Evolutionary conservation across 2,113 vertebrate species (phyloP), one percentile per base, ranked within the genome.

Genomic region (Apteryx mantelli): DNA sequence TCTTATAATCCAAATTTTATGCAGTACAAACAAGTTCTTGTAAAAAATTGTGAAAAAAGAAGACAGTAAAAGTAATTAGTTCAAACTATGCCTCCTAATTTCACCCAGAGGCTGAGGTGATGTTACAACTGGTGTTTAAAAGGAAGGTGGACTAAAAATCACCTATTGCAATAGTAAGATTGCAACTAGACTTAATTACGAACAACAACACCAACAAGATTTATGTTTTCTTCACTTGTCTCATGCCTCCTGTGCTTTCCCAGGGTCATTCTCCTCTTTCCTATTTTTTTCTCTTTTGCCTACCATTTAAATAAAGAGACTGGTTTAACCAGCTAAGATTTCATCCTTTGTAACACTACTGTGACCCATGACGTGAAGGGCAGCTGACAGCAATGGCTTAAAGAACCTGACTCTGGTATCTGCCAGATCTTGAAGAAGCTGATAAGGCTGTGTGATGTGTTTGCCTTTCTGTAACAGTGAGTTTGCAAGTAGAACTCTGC

Each of bases 391-490:
- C 63, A 48, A 20, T 80, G 82, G 34, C 78, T 77, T 86, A 66
- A 85, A 77, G 63, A 88, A 70, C 85, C 64, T 48, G 42, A 48
- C 44, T 91, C 53, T 86, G 85, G 71, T 71, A 77, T 80, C 79
- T 90, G 64, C 85, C 64, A 77, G 44, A 79, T 58, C 82, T 91
- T 94, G 91, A 80, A 93, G 68, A 55, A 34, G 9, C 71, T 94
- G 85, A 90, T 94, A 93, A 95, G 58, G 24, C 18, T 83, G 9
- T 66, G 34, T 77, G 44, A 81, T 81, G n/a, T 70, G 60, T 58
- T 86, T 93, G n/a, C 58, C 25, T 83, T 75, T 88, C 71, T 82
- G 50, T 58, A 86, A 48, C 10, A 86, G 13, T 70, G 55, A 92
- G 63, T 76, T 86, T 91, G 38, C 32, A 83, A 88, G 21, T 32